Conservation (phyloP, 2,888 invertebrate genomes). For the Drosophila nr. fundita region DNA sequence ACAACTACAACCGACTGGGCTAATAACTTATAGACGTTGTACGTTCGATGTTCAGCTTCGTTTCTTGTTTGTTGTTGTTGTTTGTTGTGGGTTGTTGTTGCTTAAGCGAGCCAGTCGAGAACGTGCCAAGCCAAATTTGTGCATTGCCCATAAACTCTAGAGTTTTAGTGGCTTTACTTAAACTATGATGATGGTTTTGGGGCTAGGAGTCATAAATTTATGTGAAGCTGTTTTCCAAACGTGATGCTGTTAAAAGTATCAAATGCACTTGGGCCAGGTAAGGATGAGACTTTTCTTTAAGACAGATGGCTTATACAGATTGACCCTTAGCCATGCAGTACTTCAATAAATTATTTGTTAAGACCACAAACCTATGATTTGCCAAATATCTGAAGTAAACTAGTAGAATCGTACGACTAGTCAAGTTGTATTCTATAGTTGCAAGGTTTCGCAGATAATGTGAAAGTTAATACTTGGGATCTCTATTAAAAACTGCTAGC, state of each 20-base stretch:
- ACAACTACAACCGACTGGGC: slow-evolving; percentile 37
- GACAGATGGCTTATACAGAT: slow-evolving; percentile 20
- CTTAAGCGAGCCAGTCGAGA: slow-evolving; percentile 35
- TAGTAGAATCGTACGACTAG: background rate
- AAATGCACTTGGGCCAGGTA: slow-evolving; percentile 25
- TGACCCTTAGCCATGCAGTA: background rate
- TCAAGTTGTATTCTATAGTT: background rate
- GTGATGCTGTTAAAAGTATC: slow-evolving; percentile 45
- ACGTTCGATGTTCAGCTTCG: slow-evolving; percentile 1
- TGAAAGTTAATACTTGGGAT: background rate
- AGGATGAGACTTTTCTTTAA: background rate
- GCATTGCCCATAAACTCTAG: slow-evolving; percentile 63
- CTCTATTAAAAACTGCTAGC: background rate
- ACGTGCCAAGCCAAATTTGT: slow-evolving; percentile 68
- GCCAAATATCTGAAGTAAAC: background rate
- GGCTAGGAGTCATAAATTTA: slow-evolving; percentile 19
- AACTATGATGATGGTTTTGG: slow-evolving; percentile 39
- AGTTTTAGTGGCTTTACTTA: slow-evolving; percentile 70
- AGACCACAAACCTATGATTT: background rate
- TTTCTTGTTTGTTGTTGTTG: background rate
- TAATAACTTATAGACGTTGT: slow-evolving; percentile 70
- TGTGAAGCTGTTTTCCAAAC: slow-evolving; percentile 14
- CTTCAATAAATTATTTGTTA: background rate
- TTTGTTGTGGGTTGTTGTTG: slow-evolving; percentile 30
- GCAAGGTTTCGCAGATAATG: background rate